Conservation (phyloP, 2,797 vertebrate genomes). For the Vireo griseus region DNA sequence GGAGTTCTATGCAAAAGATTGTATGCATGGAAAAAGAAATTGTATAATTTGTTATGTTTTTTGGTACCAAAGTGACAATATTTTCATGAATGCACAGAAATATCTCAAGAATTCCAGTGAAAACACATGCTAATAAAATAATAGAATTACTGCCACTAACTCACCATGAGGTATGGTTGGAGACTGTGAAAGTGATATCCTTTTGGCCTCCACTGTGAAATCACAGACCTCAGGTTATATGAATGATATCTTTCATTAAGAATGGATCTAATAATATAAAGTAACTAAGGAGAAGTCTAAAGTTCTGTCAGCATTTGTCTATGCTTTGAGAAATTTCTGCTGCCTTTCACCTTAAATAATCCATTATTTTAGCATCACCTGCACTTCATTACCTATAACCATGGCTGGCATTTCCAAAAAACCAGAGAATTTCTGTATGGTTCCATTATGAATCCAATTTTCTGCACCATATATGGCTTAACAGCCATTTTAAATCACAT, state of each 20-base stretch:
- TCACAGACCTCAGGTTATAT: conserved; percentile 37
- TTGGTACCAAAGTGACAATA: background rate
- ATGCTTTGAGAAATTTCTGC: conserved; percentile 5
- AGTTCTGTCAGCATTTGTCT: background rate
- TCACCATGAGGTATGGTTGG: background rate
- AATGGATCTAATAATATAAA: conserved; percentile 15
- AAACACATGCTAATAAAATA: background rate
- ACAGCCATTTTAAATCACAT: conserved; percentile 46
- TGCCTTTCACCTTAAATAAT: conserved; percentile 39
- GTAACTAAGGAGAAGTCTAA: background rate
- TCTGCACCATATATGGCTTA: conserved; percentile 6
- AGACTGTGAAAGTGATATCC: background rate
- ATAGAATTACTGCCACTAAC: conserved; percentile 6
- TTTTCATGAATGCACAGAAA: background rate
- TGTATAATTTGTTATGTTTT: background rate
- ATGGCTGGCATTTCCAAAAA: background rate
- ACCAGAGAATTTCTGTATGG: background rate
- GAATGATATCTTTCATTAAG: conserved; percentile 50
- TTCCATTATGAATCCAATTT: conserved; percentile 52
- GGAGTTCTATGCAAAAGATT: background rate
- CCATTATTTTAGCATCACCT: conserved; percentile 33
- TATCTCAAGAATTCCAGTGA: background rate
- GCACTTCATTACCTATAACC: conserved; percentile 27
- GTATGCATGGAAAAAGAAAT: background rate
- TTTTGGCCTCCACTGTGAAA: conserved; percentile 50